Evolutionary conservation across 2,113 vertebrate species (phyloP).

Genomic region (Prietella phreatophila): DNA sequence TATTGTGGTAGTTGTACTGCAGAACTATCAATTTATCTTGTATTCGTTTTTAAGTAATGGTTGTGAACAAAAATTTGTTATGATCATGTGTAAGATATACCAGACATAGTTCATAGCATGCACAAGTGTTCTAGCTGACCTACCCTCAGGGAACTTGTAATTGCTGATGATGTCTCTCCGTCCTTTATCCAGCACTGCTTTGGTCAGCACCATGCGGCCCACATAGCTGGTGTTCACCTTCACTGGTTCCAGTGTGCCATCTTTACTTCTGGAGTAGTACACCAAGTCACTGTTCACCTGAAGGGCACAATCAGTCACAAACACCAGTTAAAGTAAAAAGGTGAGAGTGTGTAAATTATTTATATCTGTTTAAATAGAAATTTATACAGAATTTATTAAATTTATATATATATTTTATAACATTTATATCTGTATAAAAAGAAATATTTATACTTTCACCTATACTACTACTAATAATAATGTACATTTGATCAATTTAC

Average conservation of each 20-base stretch:
- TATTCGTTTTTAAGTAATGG: neutral
- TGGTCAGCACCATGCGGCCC: slow-evolving; percentile 86
- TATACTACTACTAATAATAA: neutral
- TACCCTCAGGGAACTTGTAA: slow-evolving; percentile 96
- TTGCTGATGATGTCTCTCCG: slow-evolving; percentile 79
- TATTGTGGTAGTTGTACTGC: neutral
- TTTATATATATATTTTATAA: no score
- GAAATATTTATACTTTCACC: neutral
- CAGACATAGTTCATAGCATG: neutral
- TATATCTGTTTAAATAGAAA: neutral
- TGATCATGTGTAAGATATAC: neutral
- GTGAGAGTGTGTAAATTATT: neutral
- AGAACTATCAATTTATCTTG: neutral
- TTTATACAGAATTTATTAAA: neutral
- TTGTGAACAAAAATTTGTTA: neutral
- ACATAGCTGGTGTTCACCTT: slow-evolving; percentile 76
- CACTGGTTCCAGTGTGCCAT: slow-evolving; percentile 75
- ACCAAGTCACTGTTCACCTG: slow-evolving; percentile 94
- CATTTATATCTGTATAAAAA: no score
- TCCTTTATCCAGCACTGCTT: slow-evolving; percentile 74
- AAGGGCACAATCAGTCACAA: neutral
- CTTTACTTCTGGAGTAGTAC: slow-evolving; percentile 78
- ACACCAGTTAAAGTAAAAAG: neutral
- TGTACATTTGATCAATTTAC: neutral
- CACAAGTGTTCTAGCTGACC: slow-evolving; percentile 25